Evolutionary conservation across 35 echinoderm and acorn worm species (phyloP).

Genomic region (Heliocidaris tuberculata): DNA sequence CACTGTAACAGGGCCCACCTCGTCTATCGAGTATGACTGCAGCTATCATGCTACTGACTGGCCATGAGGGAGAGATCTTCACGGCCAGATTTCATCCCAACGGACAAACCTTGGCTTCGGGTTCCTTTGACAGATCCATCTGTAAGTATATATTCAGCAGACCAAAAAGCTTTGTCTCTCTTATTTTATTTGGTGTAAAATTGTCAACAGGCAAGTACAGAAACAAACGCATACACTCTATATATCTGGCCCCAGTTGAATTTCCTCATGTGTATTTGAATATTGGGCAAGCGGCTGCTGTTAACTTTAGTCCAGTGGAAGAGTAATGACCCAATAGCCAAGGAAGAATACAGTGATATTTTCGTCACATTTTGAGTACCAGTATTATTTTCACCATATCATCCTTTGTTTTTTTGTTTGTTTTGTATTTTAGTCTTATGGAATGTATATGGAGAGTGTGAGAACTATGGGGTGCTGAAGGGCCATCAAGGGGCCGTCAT

Average conservation of each 20-base stretch:
- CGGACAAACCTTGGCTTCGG: conserved; percentile 80
- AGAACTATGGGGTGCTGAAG: conserved; percentile 88
- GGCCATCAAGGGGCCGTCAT: conserved; percentile 93
- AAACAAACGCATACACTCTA: background rate
- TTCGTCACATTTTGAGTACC: no score
- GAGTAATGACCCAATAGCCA: no score
- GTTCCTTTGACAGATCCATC: conserved; percentile 90
- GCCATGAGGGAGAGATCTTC: conserved; percentile 96
- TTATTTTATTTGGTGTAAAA: background rate
- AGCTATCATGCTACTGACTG: conserved; percentile 87
- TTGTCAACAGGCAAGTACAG: background rate
- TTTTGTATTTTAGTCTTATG: conserved; percentile 72
- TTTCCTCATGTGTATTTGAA: background rate
- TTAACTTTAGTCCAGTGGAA: no score
- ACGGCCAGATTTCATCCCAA: conserved; percentile 86
- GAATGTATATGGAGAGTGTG: conserved; percentile 99
- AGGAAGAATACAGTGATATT: no score
- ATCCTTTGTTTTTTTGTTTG: background rate
- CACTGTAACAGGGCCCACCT: conserved; percentile 80
- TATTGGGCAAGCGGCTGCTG: no score
- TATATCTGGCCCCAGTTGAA: no score
- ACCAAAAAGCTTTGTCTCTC: background rate
- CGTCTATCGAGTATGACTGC: conserved; percentile 84
- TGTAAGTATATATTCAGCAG: conserved; percentile 65
- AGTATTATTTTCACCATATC: no score